These are phyloP conservation scores for Zelostemma sp. DNA, from an alignment of 1,140 invertebrate genomes.

Conservation along the genomic window DNA sequence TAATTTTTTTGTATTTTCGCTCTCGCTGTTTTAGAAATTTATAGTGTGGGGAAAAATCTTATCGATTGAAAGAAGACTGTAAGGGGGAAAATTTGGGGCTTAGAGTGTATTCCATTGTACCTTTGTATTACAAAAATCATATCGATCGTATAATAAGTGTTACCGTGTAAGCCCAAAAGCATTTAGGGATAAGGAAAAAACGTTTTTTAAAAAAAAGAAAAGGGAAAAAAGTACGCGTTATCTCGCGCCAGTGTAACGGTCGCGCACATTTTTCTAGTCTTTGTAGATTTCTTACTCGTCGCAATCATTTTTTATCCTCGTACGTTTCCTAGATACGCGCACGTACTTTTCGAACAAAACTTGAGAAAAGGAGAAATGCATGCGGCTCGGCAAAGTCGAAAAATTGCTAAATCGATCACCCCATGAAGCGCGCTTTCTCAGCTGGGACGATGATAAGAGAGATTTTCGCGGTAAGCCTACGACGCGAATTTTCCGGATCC, in stretches of 20 bases:
- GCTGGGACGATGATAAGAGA: slow-evolving; percentile 35
- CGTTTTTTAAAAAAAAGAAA: slow-evolving; percentile 4
- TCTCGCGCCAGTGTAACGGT: not conserved
- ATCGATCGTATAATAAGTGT: slow-evolving; percentile 54
- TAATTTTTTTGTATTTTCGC: too few species aligned
- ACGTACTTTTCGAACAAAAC: too few species aligned
- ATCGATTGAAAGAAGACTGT: too few species aligned
- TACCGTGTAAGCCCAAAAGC: slow-evolving; percentile 37
- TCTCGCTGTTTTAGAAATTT: too few species aligned
- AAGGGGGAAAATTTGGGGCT: too few species aligned
- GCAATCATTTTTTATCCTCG: slow-evolving; percentile 2
- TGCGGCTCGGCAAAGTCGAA: slow-evolving; percentile 4
- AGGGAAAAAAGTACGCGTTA: not conserved
- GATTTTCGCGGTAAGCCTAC: slow-evolving; percentile 33
- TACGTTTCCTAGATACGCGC: too few species aligned
- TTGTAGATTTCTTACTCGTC: slow-evolving; percentile 47
- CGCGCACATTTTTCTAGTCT: slow-evolving; percentile 56
- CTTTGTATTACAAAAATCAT: slow-evolving; percentile 49
- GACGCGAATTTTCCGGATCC: slow-evolving; percentile 18
- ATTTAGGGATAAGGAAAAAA: slow-evolving; percentile 25
- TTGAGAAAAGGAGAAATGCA: too few species aligned
- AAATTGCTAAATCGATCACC: not conserved
- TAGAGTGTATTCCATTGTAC: too few species aligned
- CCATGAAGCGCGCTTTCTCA: slow-evolving; percentile 15
- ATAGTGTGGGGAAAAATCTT: too few species aligned